A percentile compares a stretch with the other conserved stretches of the same genome.
Conservation (phyloP, 2,113 vertebrate genomes). For the Corythaeola cristata region DNA sequence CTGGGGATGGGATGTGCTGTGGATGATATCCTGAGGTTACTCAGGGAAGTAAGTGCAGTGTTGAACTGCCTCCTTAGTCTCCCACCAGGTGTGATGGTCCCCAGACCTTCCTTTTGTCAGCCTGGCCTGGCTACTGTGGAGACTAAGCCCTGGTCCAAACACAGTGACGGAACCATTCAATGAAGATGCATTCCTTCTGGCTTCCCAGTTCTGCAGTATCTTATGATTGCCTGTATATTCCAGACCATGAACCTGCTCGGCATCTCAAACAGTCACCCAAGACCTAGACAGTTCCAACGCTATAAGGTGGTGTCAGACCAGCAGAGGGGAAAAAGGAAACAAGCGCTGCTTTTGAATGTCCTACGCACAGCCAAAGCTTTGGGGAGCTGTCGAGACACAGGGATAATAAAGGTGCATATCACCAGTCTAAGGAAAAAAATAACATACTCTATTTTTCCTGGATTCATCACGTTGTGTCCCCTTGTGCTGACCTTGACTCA, state of each 20-base stretch:
- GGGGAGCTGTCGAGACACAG: not conserved
- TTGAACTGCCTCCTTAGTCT: not conserved
- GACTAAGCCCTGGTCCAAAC: not conserved
- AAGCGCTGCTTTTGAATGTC: not conserved
- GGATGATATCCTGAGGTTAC: not conserved
- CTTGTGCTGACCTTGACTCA: not conserved
- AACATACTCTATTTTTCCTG: not conserved
- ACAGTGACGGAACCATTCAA: not conserved
- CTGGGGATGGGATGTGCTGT: not conserved
- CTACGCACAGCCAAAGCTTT: not conserved
- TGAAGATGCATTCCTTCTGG: not conserved
- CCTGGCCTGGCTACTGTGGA: not conserved
- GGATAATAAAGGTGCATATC: not conserved
- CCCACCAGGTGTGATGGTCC: not conserved
- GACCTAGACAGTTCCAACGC: not conserved
- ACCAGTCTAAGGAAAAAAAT: not conserved
- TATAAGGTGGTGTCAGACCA: not conserved
- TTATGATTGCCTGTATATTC: not conserved
- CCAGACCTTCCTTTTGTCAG: not conserved
- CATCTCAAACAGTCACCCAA: not conserved
- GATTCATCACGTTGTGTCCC: not conserved
- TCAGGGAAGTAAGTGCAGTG: not conserved
- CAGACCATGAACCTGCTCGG: not conserved
- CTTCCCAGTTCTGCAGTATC: not conserved
- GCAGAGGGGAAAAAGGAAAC: not conserved